Evolutionary conservation across 2,113 vertebrate species (phyloP).

Genomic region (Lutjanus erythropterus): DNA sequence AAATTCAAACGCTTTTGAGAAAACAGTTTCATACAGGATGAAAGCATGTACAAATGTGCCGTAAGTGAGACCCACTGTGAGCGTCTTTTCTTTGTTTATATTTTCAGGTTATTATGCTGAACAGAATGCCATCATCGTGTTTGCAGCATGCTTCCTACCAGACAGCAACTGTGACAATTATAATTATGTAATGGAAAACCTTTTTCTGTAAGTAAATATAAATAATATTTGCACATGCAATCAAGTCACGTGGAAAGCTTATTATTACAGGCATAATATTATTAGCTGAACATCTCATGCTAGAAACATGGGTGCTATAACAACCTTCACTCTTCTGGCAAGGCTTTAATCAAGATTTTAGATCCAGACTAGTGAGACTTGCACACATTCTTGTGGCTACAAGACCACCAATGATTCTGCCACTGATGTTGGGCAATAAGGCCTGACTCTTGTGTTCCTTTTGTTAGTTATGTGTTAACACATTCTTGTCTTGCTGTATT

Average conservation of each 20-base stretch:
- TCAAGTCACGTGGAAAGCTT: neutral
- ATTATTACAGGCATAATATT: neutral
- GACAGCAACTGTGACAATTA: slow-evolving; percentile 95
- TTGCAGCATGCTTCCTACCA: slow-evolving; percentile 96
- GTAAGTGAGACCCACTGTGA: neutral
- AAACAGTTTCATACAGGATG: neutral
- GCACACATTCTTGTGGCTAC: neutral
- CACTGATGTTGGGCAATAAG: neutral
- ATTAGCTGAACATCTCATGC: neutral
- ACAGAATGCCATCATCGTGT: slow-evolving; percentile 97
- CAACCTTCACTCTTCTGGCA: neutral
- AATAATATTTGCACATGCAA: neutral
- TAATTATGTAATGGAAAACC: slow-evolving; percentile 98
- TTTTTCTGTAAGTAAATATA: slow-evolving; percentile 92
- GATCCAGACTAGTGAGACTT: neutral
- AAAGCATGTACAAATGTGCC: neutral
- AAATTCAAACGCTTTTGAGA: neutral
- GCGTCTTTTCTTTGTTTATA: neutral
- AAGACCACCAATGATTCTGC: neutral
- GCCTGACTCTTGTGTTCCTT: neutral
- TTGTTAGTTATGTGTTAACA: neutral
- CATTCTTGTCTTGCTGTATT: neutral
- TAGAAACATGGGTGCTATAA: neutral
- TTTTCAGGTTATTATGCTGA: slow-evolving; percentile 95
- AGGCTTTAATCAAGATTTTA: neutral